A percentile compares a stretch with the other conserved stretches of the same genome.
phyloP scores from a whole-genome alignment of 1,140 invertebrate genomes.

The Drosophila ambigua region DNA sequence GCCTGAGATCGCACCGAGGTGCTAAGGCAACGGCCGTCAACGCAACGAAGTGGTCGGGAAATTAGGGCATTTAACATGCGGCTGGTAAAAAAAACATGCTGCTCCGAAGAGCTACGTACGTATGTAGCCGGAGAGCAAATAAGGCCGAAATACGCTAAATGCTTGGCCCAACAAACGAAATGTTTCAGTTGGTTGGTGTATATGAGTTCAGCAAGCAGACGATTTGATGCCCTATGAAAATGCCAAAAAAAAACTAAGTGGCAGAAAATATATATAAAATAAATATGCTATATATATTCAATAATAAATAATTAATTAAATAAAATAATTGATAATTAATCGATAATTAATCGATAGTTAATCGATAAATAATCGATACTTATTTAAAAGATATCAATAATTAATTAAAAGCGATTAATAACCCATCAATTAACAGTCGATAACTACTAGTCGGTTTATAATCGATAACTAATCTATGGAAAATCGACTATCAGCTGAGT shows the following conservation, averaged over 20 bases:
- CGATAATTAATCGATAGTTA: too few species aligned
- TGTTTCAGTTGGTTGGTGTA: neutral
- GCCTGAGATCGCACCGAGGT: slow-evolving; percentile 54
- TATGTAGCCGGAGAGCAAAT: slow-evolving; percentile 26
- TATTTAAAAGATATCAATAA: too few species aligned
- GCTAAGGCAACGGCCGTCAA: slow-evolving; percentile 45
- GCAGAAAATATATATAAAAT: too few species aligned
- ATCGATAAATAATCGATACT: too few species aligned
- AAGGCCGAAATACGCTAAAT: slow-evolving; percentile 55
- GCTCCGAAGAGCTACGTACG: neutral
- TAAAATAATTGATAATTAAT: neutral
- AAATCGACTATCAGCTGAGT: too few species aligned
- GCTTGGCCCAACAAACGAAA: slow-evolving; percentile 45
- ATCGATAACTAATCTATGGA: too few species aligned
- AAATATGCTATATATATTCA: too few species aligned
- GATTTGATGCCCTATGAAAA: neutral
- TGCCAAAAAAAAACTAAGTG: too few species aligned
- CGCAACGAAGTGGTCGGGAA: slow-evolving; percentile 40
- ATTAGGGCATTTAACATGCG: slow-evolving; percentile 76
- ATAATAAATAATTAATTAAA: neutral
- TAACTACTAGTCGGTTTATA: too few species aligned
- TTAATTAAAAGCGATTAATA: too few species aligned
- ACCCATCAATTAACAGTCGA: too few species aligned
- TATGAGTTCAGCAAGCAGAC: neutral
- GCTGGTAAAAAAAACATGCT: slow-evolving; percentile 43